Evolutionary conservation across 2,797 vertebrate species (phyloP).

Genomic region (Halcyon leucocephala): DNA sequence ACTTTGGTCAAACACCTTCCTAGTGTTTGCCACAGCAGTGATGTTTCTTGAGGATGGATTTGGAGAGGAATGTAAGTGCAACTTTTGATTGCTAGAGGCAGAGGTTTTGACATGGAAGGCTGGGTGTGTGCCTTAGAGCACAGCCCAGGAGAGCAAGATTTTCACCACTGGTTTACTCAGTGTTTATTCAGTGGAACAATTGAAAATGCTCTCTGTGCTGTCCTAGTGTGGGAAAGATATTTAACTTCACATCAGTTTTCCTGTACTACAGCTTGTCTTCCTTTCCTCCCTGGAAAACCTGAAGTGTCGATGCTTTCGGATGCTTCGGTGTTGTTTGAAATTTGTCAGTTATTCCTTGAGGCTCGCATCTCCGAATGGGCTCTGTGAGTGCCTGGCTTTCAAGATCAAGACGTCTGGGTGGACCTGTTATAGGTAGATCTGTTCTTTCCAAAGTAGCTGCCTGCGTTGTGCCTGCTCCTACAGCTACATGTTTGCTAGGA

Average conservation of each 20-base stretch:
- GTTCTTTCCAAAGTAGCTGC: not conserved
- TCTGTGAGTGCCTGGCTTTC: not conserved
- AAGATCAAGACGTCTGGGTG: not conserved
- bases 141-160: not conserved
- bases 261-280: not conserved
- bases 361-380: not conserved
- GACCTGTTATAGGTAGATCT: not conserved
- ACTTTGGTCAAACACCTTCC: not conserved
- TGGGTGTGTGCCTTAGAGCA: not conserved
- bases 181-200: not conserved
- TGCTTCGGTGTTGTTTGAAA: not conserved
- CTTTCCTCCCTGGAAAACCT: not conserved
- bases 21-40: not conserved
- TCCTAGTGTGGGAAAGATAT: not conserved
- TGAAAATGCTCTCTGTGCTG: not conserved
- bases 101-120: not conserved
- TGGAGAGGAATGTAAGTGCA: not conserved
- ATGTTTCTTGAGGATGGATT: not conserved
- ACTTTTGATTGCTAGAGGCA: not conserved
- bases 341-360: not conserved
- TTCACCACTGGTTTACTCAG: not conserved
- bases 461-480: not conserved
- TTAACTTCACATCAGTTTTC: not conserved
- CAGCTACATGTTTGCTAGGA: not conserved
- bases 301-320: not conserved